Evolutionary conservation across 1,140 invertebrate species (phyloP).

Genomic region (Eueides isabella): DNA sequence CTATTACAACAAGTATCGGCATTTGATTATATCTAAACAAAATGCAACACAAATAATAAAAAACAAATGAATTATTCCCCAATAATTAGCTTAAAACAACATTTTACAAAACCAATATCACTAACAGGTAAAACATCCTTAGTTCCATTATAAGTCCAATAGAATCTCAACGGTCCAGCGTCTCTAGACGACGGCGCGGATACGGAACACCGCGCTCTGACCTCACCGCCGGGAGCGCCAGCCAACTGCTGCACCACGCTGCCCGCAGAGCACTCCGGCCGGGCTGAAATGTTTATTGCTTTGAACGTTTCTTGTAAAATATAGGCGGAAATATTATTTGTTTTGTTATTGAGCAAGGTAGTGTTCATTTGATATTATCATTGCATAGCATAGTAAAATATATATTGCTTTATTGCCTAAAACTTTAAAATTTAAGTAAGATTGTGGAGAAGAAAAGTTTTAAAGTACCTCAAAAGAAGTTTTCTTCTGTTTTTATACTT

Average conservation of each 20-base stretch:
- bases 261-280: conserved; percentile 72
- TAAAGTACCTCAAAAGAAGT: too few relatives aligned
- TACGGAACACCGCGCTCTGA: conserved; percentile 88
- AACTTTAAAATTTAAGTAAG: too few relatives aligned
- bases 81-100: too few relatives aligned
- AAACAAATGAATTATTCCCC: too few relatives aligned
- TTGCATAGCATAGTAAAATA: too few relatives aligned
- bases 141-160: conserved; percentile 91
- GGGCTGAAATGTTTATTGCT: conserved; percentile 46
- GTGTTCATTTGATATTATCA: too few relatives aligned
- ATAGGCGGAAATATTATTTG: not conserved
- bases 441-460: too few relatives aligned
- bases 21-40: too few relatives aligned
- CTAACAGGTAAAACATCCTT: conserved; percentile 86
- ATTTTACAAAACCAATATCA: conserved; percentile 21
- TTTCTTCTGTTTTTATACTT: too few relatives aligned
- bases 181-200: conserved; percentile 87
- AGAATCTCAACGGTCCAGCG: conserved; percentile 87
- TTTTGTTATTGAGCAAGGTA: not conserved
- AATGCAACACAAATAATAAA: too few relatives aligned
- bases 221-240: conserved; percentile 81
- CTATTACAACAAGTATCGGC: too few relatives aligned
- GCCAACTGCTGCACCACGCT: conserved; percentile 71
- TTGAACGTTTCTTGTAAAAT: not conserved
- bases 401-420: too few relatives aligned